Evolutionary conservation across 2,797 vertebrate genomes (phyloP).

Genomic region (Melanogrammus aeglefinus): DNA sequence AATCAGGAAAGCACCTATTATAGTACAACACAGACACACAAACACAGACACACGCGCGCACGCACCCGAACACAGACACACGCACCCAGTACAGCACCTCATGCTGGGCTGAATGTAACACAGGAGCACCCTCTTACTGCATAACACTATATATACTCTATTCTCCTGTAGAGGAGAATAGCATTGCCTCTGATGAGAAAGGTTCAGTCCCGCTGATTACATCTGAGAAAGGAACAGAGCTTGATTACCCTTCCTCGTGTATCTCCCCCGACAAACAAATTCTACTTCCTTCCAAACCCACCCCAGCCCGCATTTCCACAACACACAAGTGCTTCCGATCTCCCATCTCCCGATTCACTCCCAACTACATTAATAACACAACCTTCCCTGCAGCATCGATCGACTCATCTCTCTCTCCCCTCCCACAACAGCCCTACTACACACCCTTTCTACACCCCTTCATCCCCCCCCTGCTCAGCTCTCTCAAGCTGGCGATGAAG

Average conservation of each 20-base stretch:
- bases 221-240: background rate
- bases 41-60: background rate
- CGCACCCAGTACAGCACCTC: too few relatives aligned
- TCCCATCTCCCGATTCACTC: background rate
- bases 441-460: background rate
- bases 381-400: background rate
- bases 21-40: background rate
- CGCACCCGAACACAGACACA: background rate
- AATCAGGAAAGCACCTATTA: too few relatives aligned
- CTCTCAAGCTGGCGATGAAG: background rate
- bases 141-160: background rate
- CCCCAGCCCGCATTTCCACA: background rate
- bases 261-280: background rate
- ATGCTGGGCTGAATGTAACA: too few relatives aligned
- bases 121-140: too few relatives aligned
- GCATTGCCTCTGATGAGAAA: background rate
- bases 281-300: background rate
- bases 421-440: slow-evolving; percentile 41
- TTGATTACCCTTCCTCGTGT: background rate
- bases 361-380: background rate
- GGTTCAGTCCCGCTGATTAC: background rate
- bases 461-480: background rate
- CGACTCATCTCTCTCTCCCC: background rate
- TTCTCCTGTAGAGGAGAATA: background rate
- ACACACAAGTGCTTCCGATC: background rate